phyloP scores from a whole-genome alignment of 2,113 vertebrate species.

The rat (Rattus norvegicus) region DNA sequence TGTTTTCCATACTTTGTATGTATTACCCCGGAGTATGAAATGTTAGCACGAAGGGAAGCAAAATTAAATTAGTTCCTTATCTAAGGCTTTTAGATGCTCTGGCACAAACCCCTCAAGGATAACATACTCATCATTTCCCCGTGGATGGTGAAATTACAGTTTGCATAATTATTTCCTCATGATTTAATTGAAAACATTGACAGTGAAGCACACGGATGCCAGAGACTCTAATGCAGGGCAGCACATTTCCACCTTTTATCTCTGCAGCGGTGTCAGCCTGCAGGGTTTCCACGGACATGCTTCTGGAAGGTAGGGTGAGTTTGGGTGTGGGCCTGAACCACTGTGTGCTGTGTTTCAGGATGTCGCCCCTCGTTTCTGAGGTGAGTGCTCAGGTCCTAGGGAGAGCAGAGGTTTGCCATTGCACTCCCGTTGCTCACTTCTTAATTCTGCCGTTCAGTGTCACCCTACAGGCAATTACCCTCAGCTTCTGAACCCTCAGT shows the following conservation, averaged over 20 bases:
- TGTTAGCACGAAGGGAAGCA: constrained; percentile 56
- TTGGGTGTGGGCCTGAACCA: neutral
- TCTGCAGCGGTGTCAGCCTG: neutral
- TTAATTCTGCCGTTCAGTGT: neutral
- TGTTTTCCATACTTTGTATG: constrained; percentile 30
- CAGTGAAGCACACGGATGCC: neutral
- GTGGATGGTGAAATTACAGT: constrained; percentile 56
- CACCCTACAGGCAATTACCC: neutral
- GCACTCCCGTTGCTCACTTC: neutral
- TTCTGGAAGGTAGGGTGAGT: neutral
- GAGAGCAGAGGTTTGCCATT: neutral
- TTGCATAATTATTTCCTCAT: constrained; percentile 66
- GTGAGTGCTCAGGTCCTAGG: neutral
- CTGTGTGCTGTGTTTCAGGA: neutral
- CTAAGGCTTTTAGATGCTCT: constrained; percentile 70
- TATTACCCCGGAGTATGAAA: constrained; percentile 63
- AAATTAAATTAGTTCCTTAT: constrained; percentile 74
- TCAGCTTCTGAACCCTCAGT: neutral
- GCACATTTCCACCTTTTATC: neutral
- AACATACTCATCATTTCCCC: constrained; percentile 67
- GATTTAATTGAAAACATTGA: constrained; percentile 68
- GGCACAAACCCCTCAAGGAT: constrained; percentile 53
- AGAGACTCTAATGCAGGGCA: neutral
- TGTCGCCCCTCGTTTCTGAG: neutral
- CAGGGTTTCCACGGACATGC: neutral